These are phyloP conservation scores for Lycocerus yunnanus DNA, from an alignment of 2,888 invertebrate genomes.

Conservation along the genomic window DNA sequence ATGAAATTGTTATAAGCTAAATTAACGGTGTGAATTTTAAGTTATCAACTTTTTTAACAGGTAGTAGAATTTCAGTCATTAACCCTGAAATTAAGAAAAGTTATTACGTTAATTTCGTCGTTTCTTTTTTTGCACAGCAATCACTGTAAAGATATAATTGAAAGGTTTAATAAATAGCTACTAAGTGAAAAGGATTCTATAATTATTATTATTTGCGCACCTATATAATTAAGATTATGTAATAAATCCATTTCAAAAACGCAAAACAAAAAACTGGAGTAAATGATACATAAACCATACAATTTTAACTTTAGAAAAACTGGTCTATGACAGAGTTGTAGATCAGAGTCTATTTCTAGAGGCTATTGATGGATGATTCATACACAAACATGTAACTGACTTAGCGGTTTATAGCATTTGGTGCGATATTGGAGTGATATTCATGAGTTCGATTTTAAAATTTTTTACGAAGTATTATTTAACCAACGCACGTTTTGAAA, in stretches of 20 bases:
- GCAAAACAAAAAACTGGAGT: neutral
- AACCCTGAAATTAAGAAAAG: neutral
- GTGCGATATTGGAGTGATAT: neutral
- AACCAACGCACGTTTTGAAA: neutral
- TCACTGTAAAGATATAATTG: neutral
- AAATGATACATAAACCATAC: neutral
- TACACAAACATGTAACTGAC: constrained; percentile 18
- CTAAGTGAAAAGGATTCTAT: neutral
- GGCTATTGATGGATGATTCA: constrained; percentile 29
- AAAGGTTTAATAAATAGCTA: neutral
- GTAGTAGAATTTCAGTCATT: neutral
- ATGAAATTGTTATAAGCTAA: neutral
- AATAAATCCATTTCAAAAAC: neutral
- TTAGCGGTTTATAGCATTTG: neutral
- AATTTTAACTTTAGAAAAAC: neutral
- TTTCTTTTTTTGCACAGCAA: neutral
- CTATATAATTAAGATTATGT: neutral
- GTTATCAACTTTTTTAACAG: neutral
- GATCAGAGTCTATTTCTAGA: constrained; percentile 25
- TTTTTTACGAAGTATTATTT: neutral
- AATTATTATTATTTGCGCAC: neutral
- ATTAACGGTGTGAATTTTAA: neutral
- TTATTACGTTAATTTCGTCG: neutral
- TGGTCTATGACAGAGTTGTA: constrained; percentile 1
- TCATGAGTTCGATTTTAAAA: neutral